Conservation (phyloP, 2,113 vertebrate species). For the Lipophrys pholis region DNA sequence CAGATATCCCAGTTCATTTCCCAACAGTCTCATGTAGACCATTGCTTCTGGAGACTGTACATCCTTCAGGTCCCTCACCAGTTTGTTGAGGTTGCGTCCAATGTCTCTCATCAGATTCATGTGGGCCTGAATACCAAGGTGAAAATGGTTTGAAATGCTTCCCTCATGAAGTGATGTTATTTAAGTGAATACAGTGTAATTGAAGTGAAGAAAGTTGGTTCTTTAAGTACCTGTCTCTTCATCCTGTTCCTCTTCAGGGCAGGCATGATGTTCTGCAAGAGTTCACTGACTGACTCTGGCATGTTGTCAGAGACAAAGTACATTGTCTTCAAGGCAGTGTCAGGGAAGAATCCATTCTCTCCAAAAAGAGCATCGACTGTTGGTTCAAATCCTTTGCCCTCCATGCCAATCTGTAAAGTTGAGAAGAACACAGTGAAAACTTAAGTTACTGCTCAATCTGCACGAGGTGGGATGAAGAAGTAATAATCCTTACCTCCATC, state of each 20-base stretch:
- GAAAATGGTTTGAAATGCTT: not conserved
- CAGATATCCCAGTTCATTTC: constrained; percentile 92
- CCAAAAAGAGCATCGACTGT: constrained; percentile 93
- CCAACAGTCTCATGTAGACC: constrained; percentile 91
- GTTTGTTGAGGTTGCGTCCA: constrained; percentile 84
- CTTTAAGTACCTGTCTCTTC: constrained; percentile 77
- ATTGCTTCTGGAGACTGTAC: constrained; percentile 88
- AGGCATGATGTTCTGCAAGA: constrained; percentile 86
- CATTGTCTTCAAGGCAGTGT: constrained; percentile 88
- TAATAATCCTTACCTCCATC: constrained; percentile 87
- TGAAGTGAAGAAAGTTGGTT: too few relatives aligned
- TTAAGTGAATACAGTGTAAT: not conserved
- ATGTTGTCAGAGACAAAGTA: constrained; percentile 89
- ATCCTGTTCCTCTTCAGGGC: constrained; percentile 75
- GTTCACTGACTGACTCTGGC: constrained; percentile 83
- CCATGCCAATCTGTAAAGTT: constrained; percentile 88
- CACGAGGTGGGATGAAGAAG: not conserved
- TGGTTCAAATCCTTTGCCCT: constrained; percentile 92
- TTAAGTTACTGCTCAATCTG: not conserved
- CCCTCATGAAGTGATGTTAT: too few relatives aligned
- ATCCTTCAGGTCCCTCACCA: constrained; percentile 84
- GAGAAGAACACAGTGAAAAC: not conserved
- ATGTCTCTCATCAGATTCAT: constrained; percentile 87
- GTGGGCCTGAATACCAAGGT: constrained; percentile 55
- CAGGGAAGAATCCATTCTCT: constrained; percentile 92